Evolutionary conservation across 2,113 vertebrate species (phyloP).

Genomic region (Canis aureus): DNA sequence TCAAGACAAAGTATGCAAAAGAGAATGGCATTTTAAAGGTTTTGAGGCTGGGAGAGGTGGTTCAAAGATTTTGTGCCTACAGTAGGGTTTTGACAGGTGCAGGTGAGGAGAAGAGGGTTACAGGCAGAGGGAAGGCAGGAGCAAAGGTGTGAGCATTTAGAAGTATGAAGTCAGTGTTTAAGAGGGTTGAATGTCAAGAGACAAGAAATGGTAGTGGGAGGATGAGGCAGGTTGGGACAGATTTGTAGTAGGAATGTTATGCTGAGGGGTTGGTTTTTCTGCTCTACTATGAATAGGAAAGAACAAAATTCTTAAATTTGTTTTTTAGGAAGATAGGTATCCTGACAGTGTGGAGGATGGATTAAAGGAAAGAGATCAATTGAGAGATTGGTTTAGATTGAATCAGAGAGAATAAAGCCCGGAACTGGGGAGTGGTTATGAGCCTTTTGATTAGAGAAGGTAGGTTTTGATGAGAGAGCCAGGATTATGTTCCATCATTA

Average conservation of each 20-base stretch:
- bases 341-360: background rate
- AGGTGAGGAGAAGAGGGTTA: background rate
- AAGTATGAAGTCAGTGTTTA: background rate
- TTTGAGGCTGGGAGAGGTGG: background rate
- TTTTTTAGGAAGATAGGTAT: background rate
- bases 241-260: background rate
- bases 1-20: background rate
- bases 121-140: background rate
- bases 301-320: background rate
- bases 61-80: background rate
- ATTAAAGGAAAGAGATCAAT: background rate
- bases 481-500: background rate
- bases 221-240: background rate
- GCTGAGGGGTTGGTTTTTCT: background rate
- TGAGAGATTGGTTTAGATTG: background rate
- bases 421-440: background rate
- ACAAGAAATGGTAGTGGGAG: background rate
- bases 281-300: background rate
- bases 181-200: background rate
- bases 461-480: background rate
- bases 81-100: background rate
- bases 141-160: background rate
- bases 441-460: constrained; percentile 1
- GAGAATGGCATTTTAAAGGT: background rate
- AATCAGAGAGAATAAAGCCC: background rate